phyloP scores from a whole-genome alignment of 2,888 invertebrate species.

The Crioceris asparagi region DNA sequence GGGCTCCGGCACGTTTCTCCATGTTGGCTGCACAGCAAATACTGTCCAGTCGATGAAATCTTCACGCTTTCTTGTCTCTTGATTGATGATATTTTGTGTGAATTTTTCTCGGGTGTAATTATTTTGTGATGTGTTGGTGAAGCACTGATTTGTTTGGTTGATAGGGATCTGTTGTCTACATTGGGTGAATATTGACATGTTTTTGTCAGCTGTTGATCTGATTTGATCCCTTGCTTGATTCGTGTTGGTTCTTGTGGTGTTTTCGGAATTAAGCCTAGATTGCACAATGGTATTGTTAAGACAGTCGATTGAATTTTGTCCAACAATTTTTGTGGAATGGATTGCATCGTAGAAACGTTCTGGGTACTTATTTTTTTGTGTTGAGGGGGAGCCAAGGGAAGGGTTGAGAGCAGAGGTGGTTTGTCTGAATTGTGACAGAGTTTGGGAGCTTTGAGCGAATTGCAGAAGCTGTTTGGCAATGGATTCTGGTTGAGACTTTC shows the following conservation, averaged over 20 bases:
- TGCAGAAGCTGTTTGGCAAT: slow-evolving; percentile 13
- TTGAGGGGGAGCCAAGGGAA: background rate
- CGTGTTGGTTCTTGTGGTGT: too few relatives aligned
- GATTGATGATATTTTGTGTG: too few relatives aligned
- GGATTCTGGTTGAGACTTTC: slow-evolving; percentile 5
- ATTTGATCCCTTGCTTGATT: background rate
- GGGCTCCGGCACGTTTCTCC: too few relatives aligned
- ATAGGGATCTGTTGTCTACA: background rate
- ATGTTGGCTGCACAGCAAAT: too few relatives aligned
- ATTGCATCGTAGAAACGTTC: too few relatives aligned
- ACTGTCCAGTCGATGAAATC: too few relatives aligned
- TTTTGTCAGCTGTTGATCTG: background rate
- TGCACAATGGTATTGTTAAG: too few relatives aligned
- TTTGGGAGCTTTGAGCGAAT: slow-evolving; percentile 14
- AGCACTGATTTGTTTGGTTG: background rate
- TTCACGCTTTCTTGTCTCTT: too few relatives aligned
- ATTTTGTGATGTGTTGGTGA: background rate
- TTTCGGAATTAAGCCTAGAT: too few relatives aligned
- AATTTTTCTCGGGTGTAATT: too few relatives aligned
- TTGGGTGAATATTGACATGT: background rate
- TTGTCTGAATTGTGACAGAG: slow-evolving; percentile 13
- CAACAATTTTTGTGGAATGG: too few relatives aligned
- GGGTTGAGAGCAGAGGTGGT: background rate
- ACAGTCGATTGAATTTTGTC: too few relatives aligned
- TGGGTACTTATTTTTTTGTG: background rate